Base-by-base conservation (phyloP, 2,797 vertebrate genomes). In the Luscinia megarhynchos region DNA sequence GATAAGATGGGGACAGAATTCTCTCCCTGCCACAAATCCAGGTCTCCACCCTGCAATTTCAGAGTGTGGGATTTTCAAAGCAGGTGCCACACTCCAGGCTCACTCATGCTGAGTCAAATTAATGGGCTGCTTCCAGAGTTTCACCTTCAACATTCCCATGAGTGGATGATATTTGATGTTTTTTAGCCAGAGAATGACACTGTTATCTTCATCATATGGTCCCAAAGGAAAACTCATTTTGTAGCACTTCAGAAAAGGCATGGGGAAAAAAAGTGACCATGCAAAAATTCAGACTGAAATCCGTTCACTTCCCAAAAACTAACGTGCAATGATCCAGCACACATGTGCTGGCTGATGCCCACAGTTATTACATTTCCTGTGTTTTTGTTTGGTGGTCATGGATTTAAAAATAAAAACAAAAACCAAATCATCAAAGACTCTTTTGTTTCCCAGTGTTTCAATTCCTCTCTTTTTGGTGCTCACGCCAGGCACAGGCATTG, bases 401-500 rank as follows among this genome's bases (percentile, higher is more conserved):
- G 53, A 46, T 66, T 46, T 15, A 17, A 38, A 61, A 80, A 53
- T 12, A 24, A 43, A 88, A 53, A 5, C 6, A 12, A 40, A 76
- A 38, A 24, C 1, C 0, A 61, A 80, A 36, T 18, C 1, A 1
- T 57, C 66, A 67, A 58, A 84, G 64, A 14, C 10, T 45, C 43
- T 50, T 46, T 40, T 76, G 36, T 74, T 77, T 50, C 48, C 79
- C 19, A 36, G 12, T 45, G 13, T 67, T 73, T 2, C 29, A 54
- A 86, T 69, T 74, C 48, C 81, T 90, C 78, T 89, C 29, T 38
- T 61, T 87, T 77, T 84, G 92, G 22, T 64, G 59, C 63, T 79
- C 45, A 15, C 19, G 36, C 41, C 97, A 99, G 99, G 96, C 24
- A 97, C 97, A 7, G 97, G 96, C 75, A 98, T 99, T 73, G 98